Evolutionary conservation across 2,113 vertebrate genomes (phyloP), one percentile per base, ranked within the genome.

Genomic region (Hystrix brachyura): DNA sequence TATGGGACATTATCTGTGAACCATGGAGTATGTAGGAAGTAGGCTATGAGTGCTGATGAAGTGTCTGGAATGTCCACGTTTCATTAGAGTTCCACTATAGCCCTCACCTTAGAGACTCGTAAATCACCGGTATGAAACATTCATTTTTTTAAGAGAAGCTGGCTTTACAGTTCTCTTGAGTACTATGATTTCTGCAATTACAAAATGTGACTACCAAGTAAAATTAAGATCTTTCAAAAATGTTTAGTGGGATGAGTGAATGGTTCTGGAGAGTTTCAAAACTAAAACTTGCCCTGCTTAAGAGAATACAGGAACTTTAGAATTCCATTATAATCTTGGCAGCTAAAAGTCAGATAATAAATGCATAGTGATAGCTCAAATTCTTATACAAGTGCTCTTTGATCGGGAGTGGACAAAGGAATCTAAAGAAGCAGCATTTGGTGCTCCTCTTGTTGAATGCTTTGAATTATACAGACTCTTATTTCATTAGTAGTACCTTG

Each of bases 91-190:
- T 34, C 59, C 82, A 57, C 19, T 38, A 29, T 4, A 79, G 83
- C 25, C 67, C 78, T 90, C 59, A 87, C 90, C 87, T 96, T n/a
- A 72, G 86, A 95, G 93, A 96, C 92, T 59, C 97, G 78, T 90
- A 96, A 97, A 97, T 94, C 82, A 59, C 89, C 11, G 13, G 76
- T 88, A 81, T 74, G 87, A 23, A 62, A 71, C 93, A 96, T 97
- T 78, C 60, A 78, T 92, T 95, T 97, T 97, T 95, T 65, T 38
- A 72, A 62, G 95, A 95, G 83, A 97, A 95, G 64, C 91, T 94
- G 96, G 67, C 90, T 96, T 97, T 84, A 96, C 27, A 92, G 87
- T 87, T 90, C 96, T 97, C 94, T 53, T 60, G 94, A 96, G 93
- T 53, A 64, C 93, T 90, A 84, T 95, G 93, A 97, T 94, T 97